phyloP scores from a whole-genome alignment of 2,113 vertebrate genomes.

The Chiloscyllium plagiosum region DNA sequence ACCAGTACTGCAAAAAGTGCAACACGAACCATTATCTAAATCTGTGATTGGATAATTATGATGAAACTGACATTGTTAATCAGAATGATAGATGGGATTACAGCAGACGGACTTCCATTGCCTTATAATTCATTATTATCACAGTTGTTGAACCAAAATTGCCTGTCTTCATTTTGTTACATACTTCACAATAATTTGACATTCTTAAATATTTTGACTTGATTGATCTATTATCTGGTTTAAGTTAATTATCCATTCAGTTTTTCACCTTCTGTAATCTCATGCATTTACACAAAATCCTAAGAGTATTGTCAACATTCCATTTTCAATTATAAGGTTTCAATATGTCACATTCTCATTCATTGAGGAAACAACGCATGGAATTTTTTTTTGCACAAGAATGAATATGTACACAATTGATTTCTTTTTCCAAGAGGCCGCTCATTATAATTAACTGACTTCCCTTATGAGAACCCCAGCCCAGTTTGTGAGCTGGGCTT shows the following conservation, averaged over 20 bases:
- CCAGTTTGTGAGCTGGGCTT: neutral
- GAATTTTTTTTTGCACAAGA: neutral
- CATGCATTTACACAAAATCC: neutral
- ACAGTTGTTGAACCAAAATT: neutral
- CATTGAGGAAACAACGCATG: neutral
- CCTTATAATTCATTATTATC: neutral
- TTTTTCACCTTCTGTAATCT: too few relatives aligned
- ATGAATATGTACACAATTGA: neutral
- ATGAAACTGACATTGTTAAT: neutral
- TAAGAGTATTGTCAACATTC: neutral
- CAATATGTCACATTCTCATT: neutral
- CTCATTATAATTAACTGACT: neutral
- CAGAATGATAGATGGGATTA: neutral
- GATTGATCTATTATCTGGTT: neutral
- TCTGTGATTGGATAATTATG: neutral
- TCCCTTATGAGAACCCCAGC: neutral
- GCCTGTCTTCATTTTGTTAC: neutral
- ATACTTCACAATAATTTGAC: neutral
- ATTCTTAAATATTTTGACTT: neutral
- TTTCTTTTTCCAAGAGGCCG: too few relatives aligned
- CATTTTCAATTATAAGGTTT: neutral
- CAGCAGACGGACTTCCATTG: neutral
- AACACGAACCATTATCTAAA: neutral
- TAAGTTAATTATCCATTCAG: neutral
- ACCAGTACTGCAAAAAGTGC: neutral